Conservation (phyloP, 1,140 invertebrate species). For the Samia ricini region DNA sequence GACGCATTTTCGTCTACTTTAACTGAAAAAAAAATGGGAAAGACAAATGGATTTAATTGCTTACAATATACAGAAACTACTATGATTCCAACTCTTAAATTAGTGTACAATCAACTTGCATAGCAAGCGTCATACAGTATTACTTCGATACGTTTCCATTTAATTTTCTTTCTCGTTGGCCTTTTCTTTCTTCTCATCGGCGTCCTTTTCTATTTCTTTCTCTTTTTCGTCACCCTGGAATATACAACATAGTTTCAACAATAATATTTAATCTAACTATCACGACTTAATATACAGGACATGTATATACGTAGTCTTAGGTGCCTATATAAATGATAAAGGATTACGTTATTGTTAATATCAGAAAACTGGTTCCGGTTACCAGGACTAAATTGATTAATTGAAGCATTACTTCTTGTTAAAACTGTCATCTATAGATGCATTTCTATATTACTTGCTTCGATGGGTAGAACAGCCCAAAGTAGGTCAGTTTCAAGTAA, state of each 20-base stretch:
- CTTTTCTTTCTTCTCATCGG: conserved; percentile 78
- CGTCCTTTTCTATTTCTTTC: conserved; percentile 85
- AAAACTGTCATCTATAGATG: too few species aligned
- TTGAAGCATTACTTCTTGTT: too few species aligned
- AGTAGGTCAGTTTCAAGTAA: too few species aligned
- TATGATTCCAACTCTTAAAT: conserved; percentile 57
- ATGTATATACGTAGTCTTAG: too few species aligned
- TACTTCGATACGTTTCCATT: conserved; percentile 6
- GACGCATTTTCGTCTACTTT: conserved; percentile 15
- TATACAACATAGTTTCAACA: neutral
- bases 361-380: too few species aligned
- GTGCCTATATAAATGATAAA: too few species aligned
- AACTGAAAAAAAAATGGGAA: conserved; percentile 55
- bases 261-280: neutral
- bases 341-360: too few species aligned
- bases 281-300: neutral
- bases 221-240: conserved; percentile 76
- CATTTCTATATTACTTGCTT: too few species aligned
- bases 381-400: too few species aligned
- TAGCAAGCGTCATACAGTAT: neutral
- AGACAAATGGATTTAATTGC: conserved; percentile 76
- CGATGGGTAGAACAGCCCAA: too few species aligned
- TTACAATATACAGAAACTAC: conserved; percentile 66
- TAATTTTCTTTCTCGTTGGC: conserved; percentile 50
- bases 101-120: conserved; percentile 40